A percentile compares a stretch with the other conserved stretches of the same genome.
Conservation (phyloP, 35 echinoderm and acorn worm species). For the Strongylocentrotus purpuratus region DNA sequence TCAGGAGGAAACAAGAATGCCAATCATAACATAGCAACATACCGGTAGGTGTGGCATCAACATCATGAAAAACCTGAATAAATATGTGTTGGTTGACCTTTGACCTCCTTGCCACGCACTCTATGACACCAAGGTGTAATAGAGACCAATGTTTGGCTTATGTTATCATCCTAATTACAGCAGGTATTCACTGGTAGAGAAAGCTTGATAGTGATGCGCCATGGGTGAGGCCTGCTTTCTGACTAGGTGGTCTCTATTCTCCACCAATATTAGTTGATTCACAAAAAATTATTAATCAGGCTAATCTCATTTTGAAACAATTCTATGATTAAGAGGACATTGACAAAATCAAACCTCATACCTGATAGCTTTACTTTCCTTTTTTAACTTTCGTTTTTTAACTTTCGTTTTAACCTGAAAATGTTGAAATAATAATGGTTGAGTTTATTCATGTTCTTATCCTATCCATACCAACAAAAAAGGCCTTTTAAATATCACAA, state of each 20-base stretch:
- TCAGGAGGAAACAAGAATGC: background rate
- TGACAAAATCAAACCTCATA: background rate
- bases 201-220: background rate
- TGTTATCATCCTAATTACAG: background rate
- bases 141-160: background rate
- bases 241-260: background rate
- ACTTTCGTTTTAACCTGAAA: too few relatives aligned
- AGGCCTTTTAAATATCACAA: too few relatives aligned
- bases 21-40: background rate
- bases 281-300: background rate
- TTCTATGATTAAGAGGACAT: background rate
- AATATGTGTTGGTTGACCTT: background rate
- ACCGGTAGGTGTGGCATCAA: background rate
- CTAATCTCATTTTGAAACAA: background rate
- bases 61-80: conserved; percentile 21
- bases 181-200: background rate
- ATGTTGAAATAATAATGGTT: too few relatives aligned
- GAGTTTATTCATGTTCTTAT: too few relatives aligned
- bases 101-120: background rate
- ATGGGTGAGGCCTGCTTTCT: conserved; percentile 1
- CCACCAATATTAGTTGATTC: background rate
- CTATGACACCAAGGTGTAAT: background rate
- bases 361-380: background rate
- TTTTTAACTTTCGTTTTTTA: too few relatives aligned
- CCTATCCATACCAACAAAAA: too few relatives aligned